Conservation (phyloP, 2,113 vertebrate species). For the Enhydra lutris region DNA sequence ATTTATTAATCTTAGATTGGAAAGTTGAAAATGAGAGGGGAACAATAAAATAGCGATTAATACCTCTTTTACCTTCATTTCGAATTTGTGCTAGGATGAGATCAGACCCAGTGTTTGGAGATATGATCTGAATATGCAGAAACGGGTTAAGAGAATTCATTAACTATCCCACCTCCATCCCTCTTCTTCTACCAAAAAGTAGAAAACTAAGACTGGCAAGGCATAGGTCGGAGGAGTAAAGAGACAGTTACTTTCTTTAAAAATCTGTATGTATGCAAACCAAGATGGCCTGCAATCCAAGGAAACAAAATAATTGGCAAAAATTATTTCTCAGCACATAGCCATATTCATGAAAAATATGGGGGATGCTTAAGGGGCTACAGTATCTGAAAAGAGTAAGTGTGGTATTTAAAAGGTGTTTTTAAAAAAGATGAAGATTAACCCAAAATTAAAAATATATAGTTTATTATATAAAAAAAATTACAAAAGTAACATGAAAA, state of each 20-base stretch:
- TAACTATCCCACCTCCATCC: background rate
- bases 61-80: background rate
- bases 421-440: background rate
- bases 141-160: background rate
- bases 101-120: background rate
- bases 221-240: background rate
- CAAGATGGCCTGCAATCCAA: background rate
- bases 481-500: background rate
- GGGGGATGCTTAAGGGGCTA: background rate
- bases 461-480: background rate
- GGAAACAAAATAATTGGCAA: background rate
- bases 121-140: background rate
- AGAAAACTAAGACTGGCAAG: background rate
- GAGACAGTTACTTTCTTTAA: background rate
- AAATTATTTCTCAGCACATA: background rate
- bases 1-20: background rate
- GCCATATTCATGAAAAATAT: background rate
- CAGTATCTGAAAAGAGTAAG: conserved; percentile 1
- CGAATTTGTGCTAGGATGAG: background rate
- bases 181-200: background rate
- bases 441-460: background rate
- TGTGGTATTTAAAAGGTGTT: background rate
- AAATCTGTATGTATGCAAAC: background rate
- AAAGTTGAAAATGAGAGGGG: background rate
- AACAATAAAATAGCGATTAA: background rate